Base-by-base conservation (phyloP, 92 coral and sea anemone species). In the Siderastrea siderea region DNA sequence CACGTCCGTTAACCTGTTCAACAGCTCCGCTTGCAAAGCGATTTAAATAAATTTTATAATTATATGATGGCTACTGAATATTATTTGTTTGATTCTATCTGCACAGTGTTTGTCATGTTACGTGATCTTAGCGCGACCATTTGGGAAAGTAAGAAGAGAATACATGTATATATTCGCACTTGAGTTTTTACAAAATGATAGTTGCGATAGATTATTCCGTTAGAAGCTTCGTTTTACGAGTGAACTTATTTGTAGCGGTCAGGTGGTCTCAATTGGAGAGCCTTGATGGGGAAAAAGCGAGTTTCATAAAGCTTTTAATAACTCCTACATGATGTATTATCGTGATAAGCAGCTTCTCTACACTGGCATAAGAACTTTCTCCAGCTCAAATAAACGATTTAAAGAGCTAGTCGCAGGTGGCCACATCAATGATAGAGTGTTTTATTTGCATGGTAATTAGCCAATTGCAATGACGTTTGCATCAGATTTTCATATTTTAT, bases 401-500 rank as follows among this genome's bases (percentile, higher is more conserved):
- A 26, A 67, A 67, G 11, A 13, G 12, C 71, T 49, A 52, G 49
- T 45, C 6, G 74, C 80, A 84, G 87, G 87, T 84, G 87, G 50
- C 71, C 10, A 12, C 49, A 17, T 59, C 47, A 57, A 15, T 81
- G 86, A 53, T 69, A n/a, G 3, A 17, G 71, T 62, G 19, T 52
- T 11, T 47, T 72, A 38, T 74, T 73, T 84, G 80, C 69, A 64
- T 74, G 80, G 19, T 55, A 70, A 82, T 69, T 47, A 57, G 68
- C 59, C 57, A n/a, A 59, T 82, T 17, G 43, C 13, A 43, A 67
- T 51, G 15, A 50, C 51, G n/a, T 52, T 57, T 67, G 59, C 54
- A 71, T 46, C 71, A 44, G 60, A 63, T 51, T 73, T 73, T 61
- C n/a, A 73, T 49, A 67, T 48, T 74, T 79, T 65, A 47, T 61